A percentile compares a stretch with the other conserved stretches of the same genome.
Evolutionary conservation across 2,113 vertebrate genomes (phyloP).

Genomic region (Crocuta crocuta): DNA sequence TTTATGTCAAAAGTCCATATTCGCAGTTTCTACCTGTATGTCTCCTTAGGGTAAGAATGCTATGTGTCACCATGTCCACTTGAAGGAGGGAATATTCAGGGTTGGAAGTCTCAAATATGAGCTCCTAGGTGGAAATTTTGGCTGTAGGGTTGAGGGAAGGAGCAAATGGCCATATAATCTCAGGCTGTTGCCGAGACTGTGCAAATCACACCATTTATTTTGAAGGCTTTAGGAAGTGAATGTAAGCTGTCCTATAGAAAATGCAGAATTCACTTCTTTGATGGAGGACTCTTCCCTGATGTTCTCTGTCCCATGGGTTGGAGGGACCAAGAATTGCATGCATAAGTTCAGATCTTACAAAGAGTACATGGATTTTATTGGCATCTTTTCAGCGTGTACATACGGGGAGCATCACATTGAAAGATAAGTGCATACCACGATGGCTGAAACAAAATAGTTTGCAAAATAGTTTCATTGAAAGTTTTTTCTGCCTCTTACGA

Average conservation of each 20-base stretch:
- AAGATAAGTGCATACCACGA: constrained; percentile 61
- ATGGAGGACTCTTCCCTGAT: neutral
- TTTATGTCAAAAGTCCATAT: neutral
- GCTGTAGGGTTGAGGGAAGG: neutral
- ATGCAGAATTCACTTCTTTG: neutral
- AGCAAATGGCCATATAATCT: neutral
- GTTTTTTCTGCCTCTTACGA: constrained; percentile 28
- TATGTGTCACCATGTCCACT: neutral
- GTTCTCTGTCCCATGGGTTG: neutral
- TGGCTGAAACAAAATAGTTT: constrained; percentile 3
- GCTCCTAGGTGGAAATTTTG: neutral
- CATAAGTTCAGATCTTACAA: constrained; percentile 23
- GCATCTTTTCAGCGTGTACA: constrained; percentile 64
- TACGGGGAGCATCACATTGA: constrained; percentile 40
- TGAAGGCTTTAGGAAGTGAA: neutral
- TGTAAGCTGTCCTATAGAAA: neutral
- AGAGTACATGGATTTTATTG: constrained; percentile 2
- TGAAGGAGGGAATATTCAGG: neutral
- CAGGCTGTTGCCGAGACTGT: neutral
- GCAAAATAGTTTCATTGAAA: constrained; percentile 30
- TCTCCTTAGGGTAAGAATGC: neutral
- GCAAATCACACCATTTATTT: neutral
- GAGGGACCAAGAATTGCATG: constrained; percentile 30
- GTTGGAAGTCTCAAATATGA: neutral
- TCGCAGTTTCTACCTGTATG: neutral